A percentile compares a stretch with the other conserved stretches of the same genome.
Conservation (phyloP, 2,888 invertebrate genomes). For the Xanthia togata region DNA sequence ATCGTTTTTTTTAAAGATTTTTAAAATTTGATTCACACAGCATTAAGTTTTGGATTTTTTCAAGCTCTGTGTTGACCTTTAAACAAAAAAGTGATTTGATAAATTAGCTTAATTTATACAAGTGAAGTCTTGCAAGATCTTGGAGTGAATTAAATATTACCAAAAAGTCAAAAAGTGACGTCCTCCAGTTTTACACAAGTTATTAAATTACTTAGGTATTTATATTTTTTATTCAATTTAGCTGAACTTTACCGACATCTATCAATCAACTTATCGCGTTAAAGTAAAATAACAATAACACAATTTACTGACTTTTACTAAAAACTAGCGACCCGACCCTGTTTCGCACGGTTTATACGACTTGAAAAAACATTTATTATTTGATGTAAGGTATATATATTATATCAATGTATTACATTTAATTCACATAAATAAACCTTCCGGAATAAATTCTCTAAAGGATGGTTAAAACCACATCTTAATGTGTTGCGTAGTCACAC, state of each 20-base stretch:
- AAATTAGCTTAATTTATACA: conserved; percentile 18
- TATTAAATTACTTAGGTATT: not conserved
- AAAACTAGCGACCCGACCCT: not conserved
- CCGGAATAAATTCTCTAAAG: too few relatives aligned
- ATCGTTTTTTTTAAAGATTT: not conserved
- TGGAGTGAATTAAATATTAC: not conserved
- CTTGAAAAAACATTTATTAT: not conserved
- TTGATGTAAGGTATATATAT: not conserved
- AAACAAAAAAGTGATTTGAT: conserved; percentile 10
- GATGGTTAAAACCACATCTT: too few relatives aligned
- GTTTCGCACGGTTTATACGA: not conserved
- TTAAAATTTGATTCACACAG: not conserved
- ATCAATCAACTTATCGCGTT: not conserved
- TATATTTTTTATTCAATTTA: not conserved
- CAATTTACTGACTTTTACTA: not conserved
- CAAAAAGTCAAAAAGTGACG: not conserved
- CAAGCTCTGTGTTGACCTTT: conserved; percentile 11
- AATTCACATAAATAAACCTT: too few relatives aligned
- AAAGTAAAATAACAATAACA: conserved; percentile 8
- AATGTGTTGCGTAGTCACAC: not conserved
- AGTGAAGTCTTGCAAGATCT: conserved; percentile 4
- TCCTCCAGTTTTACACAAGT: not conserved
- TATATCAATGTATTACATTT: not conserved
- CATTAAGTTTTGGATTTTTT: conserved; percentile 7
- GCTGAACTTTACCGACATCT: not conserved